A percentile compares a stretch with the other conserved stretches of the same genome.
Evolutionary conservation across 1,140 invertebrate genomes (phyloP).

Genomic region (Ips typographus): DNA sequence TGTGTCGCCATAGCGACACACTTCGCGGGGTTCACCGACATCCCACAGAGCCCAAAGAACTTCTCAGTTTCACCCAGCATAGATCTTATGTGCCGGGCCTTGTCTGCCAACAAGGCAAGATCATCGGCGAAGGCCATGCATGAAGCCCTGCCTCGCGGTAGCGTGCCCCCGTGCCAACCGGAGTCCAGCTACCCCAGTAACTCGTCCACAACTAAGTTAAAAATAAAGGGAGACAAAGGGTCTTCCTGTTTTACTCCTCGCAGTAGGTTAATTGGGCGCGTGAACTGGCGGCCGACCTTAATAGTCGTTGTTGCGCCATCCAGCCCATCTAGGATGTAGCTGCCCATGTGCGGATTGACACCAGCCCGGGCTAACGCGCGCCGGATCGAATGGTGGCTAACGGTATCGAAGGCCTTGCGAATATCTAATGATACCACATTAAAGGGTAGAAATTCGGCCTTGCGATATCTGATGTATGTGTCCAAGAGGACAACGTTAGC

Average conservation of each 20-base stretch:
- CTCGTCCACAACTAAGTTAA: no score
- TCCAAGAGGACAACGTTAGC: background rate
- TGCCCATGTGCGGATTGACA: background rate
- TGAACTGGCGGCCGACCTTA: no score
- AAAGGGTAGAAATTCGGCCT: background rate
- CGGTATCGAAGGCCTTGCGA: constrained; percentile 33
- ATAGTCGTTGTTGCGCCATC: constrained; percentile 8
- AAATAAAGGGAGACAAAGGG: no score
- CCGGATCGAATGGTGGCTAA: constrained; percentile 9
- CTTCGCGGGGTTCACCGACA: no score
- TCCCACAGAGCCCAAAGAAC: background rate
- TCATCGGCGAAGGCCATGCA: constrained; percentile 46
- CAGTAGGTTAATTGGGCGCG: no score
- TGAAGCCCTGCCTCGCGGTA: no score
- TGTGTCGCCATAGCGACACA: no score
- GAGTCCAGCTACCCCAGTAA: no score
- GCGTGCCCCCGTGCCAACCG: no score
- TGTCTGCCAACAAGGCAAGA: constrained; percentile 44
- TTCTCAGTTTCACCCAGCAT: background rate
- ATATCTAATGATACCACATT: constrained; percentile 48
- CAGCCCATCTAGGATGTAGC: constrained; percentile 34
- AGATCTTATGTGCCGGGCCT: background rate
- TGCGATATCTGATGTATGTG: background rate
- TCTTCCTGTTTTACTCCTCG: no score
- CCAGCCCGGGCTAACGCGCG: background rate